Evolutionary conservation across 2,888 invertebrate species (phyloP).

Genomic region (Agrotis clavis): DNA sequence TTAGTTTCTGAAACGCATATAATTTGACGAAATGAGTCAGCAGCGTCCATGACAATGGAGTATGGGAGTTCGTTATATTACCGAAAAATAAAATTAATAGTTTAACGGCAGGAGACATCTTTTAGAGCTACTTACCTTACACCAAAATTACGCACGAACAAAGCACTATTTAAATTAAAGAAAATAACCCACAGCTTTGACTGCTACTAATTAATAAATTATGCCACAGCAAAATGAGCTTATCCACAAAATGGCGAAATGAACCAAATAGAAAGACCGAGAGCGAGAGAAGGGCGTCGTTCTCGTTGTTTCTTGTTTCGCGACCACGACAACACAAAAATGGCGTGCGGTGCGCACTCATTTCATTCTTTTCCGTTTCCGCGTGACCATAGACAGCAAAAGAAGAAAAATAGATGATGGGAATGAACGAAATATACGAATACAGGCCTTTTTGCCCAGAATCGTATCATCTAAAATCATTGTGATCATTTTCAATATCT

Average conservation of each 20-base stretch:
- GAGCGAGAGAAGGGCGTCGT: conserved; percentile 20
- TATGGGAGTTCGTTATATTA: conserved; percentile 75
- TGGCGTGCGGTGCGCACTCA: conserved; percentile 8
- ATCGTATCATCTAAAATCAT: background rate
- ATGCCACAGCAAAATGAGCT: conserved; percentile 25
- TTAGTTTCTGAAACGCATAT: conserved; percentile 91
- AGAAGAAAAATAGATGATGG: background rate
- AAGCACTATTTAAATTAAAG: conserved; percentile 53
- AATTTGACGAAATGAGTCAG: conserved; percentile 90
- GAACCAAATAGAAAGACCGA: conserved; percentile 45
- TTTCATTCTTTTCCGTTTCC: conserved; percentile 48
- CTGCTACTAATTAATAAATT: conserved; percentile 1
- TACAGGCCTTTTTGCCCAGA: background rate
- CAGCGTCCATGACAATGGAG: conserved; percentile 82
- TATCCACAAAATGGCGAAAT: conserved; percentile 62
- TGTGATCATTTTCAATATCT: no score
- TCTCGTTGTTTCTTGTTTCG: conserved; percentile 15
- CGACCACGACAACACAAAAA: conserved; percentile 24
- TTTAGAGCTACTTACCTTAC: conserved; percentile 74
- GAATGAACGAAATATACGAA: background rate
- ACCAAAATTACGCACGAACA: conserved; percentile 60
- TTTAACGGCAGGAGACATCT: conserved; percentile 34
- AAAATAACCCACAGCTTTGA: conserved; percentile 50
- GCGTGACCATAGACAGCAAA: conserved; percentile 3
- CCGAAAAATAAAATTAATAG: conserved; percentile 61